Conservation (phyloP, 2,888 invertebrate species). For the Lomographa bimaculata region DNA sequence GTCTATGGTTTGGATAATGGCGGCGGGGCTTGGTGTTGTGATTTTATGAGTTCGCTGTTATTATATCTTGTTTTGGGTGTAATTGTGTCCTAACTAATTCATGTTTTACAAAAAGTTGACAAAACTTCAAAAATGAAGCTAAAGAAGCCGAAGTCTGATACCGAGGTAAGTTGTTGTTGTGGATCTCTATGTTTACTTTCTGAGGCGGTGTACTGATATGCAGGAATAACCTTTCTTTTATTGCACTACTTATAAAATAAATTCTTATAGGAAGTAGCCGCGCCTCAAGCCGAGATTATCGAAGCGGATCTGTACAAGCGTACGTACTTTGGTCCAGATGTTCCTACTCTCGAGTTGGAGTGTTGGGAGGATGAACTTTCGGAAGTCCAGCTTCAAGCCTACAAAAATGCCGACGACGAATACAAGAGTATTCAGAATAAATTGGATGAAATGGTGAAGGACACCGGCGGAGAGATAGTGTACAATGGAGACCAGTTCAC, state of each 20-base stretch:
- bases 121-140: conserved; percentile 53
- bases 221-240: too few species aligned
- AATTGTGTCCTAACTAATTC: too few species aligned
- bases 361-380: conserved; percentile 89
- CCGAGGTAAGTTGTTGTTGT: conserved; percentile 46
- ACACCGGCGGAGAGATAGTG: conserved; percentile 85
- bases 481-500: conserved; percentile 87
- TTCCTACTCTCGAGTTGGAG: conserved; percentile 85
- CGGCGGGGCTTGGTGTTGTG: too few species aligned
- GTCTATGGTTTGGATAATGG: too few species aligned
- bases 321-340: conserved; percentile 78
- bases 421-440: conserved; percentile 86
- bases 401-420: conserved; percentile 86
- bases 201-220: too few species aligned
- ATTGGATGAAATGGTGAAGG: conserved; percentile 82
- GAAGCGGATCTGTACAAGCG: conserved; percentile 76
- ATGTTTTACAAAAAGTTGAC: too few species aligned
- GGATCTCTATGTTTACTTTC: conserved; percentile 27
- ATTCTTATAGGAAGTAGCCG: conserved; percentile 24
- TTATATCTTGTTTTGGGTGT: too few species aligned
- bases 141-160: conserved; percentile 63
- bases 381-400: conserved; percentile 85
- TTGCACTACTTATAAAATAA: too few species aligned
- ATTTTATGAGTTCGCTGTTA: too few species aligned
- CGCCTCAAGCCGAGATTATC: conserved; percentile 75